Conservation (phyloP, 2,888 invertebrate genomes). For the Epistrophe eligans region DNA sequence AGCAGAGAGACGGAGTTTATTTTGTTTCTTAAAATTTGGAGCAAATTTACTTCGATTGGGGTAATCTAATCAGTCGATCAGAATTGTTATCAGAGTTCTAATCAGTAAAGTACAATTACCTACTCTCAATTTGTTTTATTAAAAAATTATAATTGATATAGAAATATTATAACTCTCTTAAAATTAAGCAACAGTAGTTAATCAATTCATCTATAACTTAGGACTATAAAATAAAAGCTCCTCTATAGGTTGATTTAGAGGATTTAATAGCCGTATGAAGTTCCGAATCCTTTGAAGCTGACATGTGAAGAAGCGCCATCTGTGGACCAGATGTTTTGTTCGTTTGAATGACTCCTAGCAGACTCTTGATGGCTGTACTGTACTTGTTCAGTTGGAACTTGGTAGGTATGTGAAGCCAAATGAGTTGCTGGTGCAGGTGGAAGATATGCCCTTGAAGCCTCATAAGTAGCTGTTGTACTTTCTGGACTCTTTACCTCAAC, state of each 20-base stretch:
- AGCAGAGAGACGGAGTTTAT: too few species aligned
- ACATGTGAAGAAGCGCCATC: constrained; percentile 88
- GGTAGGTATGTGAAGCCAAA: constrained; percentile 24
- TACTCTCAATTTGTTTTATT: background rate
- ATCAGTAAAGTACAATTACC: background rate
- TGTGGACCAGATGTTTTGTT: constrained; percentile 82
- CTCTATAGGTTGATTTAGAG: background rate
- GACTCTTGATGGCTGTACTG: constrained; percentile 30
- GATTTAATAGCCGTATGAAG: constrained; percentile 87
- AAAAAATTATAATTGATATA: background rate
- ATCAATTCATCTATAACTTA: background rate
- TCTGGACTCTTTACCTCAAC: constrained; percentile 25
- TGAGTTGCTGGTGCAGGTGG: constrained; percentile 11
- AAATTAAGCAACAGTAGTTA: constrained; percentile 21
- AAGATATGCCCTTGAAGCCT: constrained; percentile 5
- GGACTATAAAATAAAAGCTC: background rate
- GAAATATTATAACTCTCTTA: constrained; percentile 28
- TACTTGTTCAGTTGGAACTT: constrained; percentile 6
- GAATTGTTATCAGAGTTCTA: too few species aligned
- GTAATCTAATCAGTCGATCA: too few species aligned
- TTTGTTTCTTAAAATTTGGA: too few species aligned
- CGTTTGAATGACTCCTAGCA: constrained; percentile 34
- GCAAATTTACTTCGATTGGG: too few species aligned
- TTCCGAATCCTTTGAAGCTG: constrained; percentile 87
- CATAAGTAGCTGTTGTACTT: background rate